Conservation (phyloP, 2,888 invertebrate species). For the Phania funesta region DNA sequence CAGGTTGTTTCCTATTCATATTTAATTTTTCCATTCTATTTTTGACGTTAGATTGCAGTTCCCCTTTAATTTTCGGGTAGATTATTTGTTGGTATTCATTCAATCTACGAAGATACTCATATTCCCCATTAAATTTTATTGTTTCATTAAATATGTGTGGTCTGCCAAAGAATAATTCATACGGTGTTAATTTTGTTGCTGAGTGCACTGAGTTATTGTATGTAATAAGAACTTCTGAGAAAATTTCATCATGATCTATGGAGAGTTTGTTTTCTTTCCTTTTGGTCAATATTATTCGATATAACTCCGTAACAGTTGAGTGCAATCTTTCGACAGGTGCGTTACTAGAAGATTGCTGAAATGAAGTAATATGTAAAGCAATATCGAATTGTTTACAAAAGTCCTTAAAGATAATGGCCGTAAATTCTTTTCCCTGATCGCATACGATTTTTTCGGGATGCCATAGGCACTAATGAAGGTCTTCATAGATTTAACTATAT, state of each 20-base stretch:
- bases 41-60: slow-evolving; percentile 5
- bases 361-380: slow-evolving; percentile 51
- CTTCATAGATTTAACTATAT: slow-evolving; percentile 37
- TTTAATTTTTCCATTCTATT: slow-evolving; percentile 51
- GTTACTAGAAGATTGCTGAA: slow-evolving; percentile 49
- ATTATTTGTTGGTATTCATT: slow-evolving; percentile 34
- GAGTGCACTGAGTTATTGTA: slow-evolving; percentile 38
- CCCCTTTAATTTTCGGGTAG: slow-evolving; percentile 39
- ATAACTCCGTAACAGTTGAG: slow-evolving; percentile 44
- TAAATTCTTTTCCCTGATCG: slow-evolving; percentile 19
- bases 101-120: slow-evolving; percentile 17
- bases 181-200: slow-evolving; percentile 11
- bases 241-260: slow-evolving; percentile 35
- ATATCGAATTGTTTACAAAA: slow-evolving; percentile 60
- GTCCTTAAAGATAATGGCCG: slow-evolving; percentile 53
- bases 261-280: slow-evolving; percentile 33
- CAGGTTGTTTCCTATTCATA: slow-evolving; percentile 29
- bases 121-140: neutral
- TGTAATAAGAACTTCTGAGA: slow-evolving; percentile 22
- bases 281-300: slow-evolving; percentile 28
- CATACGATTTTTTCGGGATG: slow-evolving; percentile 41
- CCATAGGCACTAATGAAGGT: slow-evolving; percentile 44
- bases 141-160: slow-evolving; percentile 41
- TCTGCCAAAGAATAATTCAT: slow-evolving; percentile 47
- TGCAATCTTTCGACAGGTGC: slow-evolving; percentile 37